phyloP scores from a whole-genome alignment of 2,888 invertebrate species.

The Myathropa florea region DNA sequence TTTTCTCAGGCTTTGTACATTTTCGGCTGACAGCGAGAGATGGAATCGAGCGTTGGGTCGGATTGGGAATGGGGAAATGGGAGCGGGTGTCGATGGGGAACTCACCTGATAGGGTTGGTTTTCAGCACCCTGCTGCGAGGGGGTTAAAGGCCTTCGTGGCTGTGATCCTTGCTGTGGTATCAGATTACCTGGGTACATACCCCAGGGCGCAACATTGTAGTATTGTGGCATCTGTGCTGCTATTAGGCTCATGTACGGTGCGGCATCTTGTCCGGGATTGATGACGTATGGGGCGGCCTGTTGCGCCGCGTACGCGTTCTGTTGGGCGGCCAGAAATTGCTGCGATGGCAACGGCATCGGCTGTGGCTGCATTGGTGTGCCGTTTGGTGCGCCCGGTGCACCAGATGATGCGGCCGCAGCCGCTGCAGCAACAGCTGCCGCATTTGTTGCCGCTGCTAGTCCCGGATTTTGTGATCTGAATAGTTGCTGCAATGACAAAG shows the following conservation, averaged over 20 bases:
- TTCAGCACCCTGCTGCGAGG: slow-evolving; percentile 85
- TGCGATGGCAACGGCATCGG: slow-evolving; percentile 90
- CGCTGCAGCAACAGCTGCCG: slow-evolving; percentile 79
- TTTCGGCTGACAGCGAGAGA: slow-evolving; percentile 19
- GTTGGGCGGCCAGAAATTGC: slow-evolving; percentile 88
- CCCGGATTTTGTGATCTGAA: slow-evolving; percentile 93
- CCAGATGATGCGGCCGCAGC: slow-evolving; percentile 80
- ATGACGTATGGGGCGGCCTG: slow-evolving; percentile 91
- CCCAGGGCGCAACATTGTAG: slow-evolving; percentile 96
- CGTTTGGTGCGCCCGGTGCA: slow-evolving; percentile 84
- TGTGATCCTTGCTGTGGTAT: slow-evolving; percentile 86
- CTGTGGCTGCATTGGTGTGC: slow-evolving; percentile 85
- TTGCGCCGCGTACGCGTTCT: slow-evolving; percentile 84
- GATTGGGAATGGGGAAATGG: not conserved
- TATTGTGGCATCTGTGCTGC: slow-evolving; percentile 94
- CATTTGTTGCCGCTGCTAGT: slow-evolving; percentile 83
- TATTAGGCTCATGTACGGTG: slow-evolving; percentile 92
- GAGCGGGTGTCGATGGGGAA: not conserved
- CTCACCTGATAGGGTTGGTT: slow-evolving; percentile 81
- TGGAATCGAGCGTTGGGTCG: not conserved
- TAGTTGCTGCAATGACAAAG: slow-evolving; percentile 85
- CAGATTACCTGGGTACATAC: slow-evolving; percentile 92
- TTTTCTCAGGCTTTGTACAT: slow-evolving; percentile 61
- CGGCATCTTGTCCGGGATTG: slow-evolving; percentile 88
- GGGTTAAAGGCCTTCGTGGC: slow-evolving; percentile 90